Evolutionary conservation across 2,888 invertebrate species (phyloP).

Genomic region (Zaprionus obscuricornis): DNA sequence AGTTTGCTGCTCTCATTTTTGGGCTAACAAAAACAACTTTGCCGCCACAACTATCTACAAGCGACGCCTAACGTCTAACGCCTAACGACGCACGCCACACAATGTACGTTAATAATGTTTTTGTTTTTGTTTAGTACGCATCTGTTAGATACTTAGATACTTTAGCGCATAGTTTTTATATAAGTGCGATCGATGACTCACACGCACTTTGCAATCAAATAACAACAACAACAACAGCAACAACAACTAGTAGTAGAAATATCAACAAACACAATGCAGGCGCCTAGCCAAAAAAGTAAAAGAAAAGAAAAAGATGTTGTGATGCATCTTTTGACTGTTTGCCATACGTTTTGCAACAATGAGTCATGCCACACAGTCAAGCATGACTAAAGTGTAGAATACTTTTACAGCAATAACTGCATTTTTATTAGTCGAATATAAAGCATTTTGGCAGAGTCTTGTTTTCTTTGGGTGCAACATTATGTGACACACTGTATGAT

Average conservation of each 20-base stretch:
- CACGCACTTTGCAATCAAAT: constrained; percentile 29
- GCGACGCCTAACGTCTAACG: no score
- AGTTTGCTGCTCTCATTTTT: no score
- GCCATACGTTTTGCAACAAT: constrained; percentile 51
- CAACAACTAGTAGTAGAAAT: constrained; percentile 64
- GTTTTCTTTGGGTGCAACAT: no score
- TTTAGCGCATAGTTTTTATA: constrained; percentile 49
- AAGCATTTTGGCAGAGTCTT: no score
- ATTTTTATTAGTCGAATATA: no score
- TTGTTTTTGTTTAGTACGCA: no score
- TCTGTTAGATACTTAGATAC: constrained; percentile 43
- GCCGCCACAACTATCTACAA: no score
- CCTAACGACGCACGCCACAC: no score
- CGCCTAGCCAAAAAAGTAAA: constrained; percentile 74
- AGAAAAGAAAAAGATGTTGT: no score
- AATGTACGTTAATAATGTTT: constrained; percentile 47
- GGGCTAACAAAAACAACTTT: no score
- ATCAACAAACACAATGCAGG: constrained; percentile 75
- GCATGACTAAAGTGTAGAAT: constrained; percentile 21
- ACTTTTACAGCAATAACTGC: no score
- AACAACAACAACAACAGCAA: constrained; percentile 24
- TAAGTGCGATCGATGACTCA: constrained; percentile 53
- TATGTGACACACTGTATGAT: no score
- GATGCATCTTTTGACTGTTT: constrained; percentile 69
- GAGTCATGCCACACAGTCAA: constrained; percentile 54